Evolutionary conservation across 2,113 vertebrate genomes (phyloP).

Genomic region (Genyomyrus donnyi): DNA sequence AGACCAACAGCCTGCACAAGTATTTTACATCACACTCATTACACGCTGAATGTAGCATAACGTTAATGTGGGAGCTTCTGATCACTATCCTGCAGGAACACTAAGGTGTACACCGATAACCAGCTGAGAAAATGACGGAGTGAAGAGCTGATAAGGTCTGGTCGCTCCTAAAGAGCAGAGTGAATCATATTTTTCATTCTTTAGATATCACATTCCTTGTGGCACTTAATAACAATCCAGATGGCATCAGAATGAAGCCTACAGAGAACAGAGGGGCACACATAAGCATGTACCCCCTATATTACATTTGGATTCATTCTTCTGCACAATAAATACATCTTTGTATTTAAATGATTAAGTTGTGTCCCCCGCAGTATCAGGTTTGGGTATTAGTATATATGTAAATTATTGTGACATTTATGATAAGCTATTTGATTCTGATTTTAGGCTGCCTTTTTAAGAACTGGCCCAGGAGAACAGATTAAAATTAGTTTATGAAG

Average conservation of each 20-base stretch:
- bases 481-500: neutral
- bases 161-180: neutral
- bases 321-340: neutral
- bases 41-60: neutral
- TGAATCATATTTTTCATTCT: neutral
- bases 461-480: neutral
- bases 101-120: neutral
- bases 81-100: neutral
- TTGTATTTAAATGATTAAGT: neutral
- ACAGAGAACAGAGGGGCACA: neutral
- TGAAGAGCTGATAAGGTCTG: neutral
- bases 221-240: neutral
- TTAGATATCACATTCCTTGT: neutral
- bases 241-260: neutral
- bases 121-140: neutral
- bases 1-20: neutral
- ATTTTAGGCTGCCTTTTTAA: neutral
- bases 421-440: neutral
- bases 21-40: neutral
- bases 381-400: neutral
- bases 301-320: neutral
- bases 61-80: neutral
- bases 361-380: neutral
- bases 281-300: neutral
- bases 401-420: neutral